Evolutionary conservation across 1,140 invertebrate species (phyloP), one percentile per base, ranked within the genome.

Genomic region (Ips nitidus): DNA sequence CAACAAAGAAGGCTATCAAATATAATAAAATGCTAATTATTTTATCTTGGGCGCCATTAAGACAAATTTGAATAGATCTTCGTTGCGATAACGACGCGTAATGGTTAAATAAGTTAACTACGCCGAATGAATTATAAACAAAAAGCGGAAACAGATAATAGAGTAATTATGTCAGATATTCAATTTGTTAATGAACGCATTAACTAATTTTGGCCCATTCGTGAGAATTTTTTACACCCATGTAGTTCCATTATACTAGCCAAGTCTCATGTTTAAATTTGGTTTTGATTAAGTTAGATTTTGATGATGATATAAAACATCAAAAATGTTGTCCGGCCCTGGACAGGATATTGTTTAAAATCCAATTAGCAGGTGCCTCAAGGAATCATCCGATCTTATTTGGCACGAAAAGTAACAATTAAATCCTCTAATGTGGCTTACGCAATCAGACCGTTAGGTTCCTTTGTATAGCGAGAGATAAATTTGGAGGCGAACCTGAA

Each of bases 161-260:
- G 47, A 65, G 62, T 65, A 65, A 65, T 65, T 65, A 65, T 55
- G 62, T 65, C 62, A 65, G 56, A 65, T 65, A 55, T 64, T 65
- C 62, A 65, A 65, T 65, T 65, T 65, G 62, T 65, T 65, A 65
- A 65, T 55, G 52, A 47, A 65, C 36, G 62, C 62, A 65, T 65
- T 65, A 65, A 56, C 52, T 65, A 65, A 65, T 65, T 65, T 65
- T 52, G 52, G 47, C 41, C 37, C 22, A 52, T 65, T 43, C 62
- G 62, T 65, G 62, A 56, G 62, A 65, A 65, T 65, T 43, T 40
- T 56, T 65, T 55, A 65, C 62, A 42, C 52, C 40, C 50, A 37
- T 65, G 62, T 65, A 55, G 56, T 41, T 36, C 52, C 36, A 65
- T 65, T 52, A 62, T 50, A 45, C 43, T 50, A 50, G 22, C 6